A percentile compares a stretch with the other conserved stretches of the same genome.
phyloP scores from a whole-genome alignment of 2,113 vertebrate species.

The Glareola pratincola region DNA sequence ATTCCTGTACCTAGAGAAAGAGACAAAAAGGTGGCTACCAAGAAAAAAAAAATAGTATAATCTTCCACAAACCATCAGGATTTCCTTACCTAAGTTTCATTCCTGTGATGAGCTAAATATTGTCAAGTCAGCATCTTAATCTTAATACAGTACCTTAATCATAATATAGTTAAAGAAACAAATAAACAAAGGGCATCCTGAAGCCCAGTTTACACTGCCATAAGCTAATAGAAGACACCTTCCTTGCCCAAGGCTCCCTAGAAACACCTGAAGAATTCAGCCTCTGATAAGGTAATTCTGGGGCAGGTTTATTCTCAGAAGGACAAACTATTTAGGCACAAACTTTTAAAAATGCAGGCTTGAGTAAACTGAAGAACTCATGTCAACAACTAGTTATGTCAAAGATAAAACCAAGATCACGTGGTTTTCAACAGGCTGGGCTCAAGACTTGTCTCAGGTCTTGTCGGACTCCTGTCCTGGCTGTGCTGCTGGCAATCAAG shows the following conservation, averaged over 20 bases:
- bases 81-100: background rate
- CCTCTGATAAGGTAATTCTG: background rate
- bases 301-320: background rate
- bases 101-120: background rate
- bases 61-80: background rate
- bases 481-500: background rate
- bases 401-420: background rate
- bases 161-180: background rate
- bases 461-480: background rate
- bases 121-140: background rate
- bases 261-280: background rate
- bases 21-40: background rate
- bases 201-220: background rate
- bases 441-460: background rate
- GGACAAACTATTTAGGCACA: background rate
- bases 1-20: conserved; percentile 59
- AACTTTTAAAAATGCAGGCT: background rate
- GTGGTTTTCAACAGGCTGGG: background rate
- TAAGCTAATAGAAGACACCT: background rate
- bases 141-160: background rate
- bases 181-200: background rate
- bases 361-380: background rate
- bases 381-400: background rate
- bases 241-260: background rate
- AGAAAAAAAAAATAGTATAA: background rate